Base-by-base conservation (phyloP, 2,113 vertebrate species). In the Australoheros scitulus region DNA sequence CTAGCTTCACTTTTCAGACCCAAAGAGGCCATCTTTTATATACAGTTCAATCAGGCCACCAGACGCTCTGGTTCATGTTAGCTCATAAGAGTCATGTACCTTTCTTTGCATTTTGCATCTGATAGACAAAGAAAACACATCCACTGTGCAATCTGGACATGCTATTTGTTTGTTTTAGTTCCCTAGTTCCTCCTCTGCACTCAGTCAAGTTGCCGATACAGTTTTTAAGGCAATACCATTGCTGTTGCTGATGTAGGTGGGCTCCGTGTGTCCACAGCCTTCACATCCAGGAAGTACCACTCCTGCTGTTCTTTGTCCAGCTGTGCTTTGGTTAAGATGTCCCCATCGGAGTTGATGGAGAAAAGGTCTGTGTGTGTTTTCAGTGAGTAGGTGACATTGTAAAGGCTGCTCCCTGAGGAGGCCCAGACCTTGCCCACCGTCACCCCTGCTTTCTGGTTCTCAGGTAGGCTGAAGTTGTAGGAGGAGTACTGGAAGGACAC, bases 381-480 rank as follows among this genome's bases (percentile, higher is more conserved):
- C 76, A 97, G 90, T 0, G 64, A 38, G 65, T 97, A 97, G 1
- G 0, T 29, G 2, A 96, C 89, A 4, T 84, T 22, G 11, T 92
- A 38, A 3, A 87, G 61, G n/a, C 50, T 26, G 56, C 72, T 95
- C 14, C 95, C 94, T 5, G 92, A 64, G 13, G 91, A 64, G 20
- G 94, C 95, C 60, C 26, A 58, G 60, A 97, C 96, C 1, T 3
- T 1, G 3, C 96, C 96, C 76, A 96, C 93, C 2, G 3, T 2
- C 15, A 70, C 81, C 18, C 77, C 93, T 2, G 6, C 5, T 0
- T 86, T 82, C 61, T 92, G 26, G 1, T 94, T 89, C 84, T 97
- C 96, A 8, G 63, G 55, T 0, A 96, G 4, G 38, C 86, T 94
- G 92, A 96, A 97, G 90, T 91, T 91, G 11, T 96, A 97, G 88